These are phyloP conservation scores for Novumbra hubbsi DNA, from an alignment of 2,797 vertebrate genomes.

Conservation along the genomic window DNA sequence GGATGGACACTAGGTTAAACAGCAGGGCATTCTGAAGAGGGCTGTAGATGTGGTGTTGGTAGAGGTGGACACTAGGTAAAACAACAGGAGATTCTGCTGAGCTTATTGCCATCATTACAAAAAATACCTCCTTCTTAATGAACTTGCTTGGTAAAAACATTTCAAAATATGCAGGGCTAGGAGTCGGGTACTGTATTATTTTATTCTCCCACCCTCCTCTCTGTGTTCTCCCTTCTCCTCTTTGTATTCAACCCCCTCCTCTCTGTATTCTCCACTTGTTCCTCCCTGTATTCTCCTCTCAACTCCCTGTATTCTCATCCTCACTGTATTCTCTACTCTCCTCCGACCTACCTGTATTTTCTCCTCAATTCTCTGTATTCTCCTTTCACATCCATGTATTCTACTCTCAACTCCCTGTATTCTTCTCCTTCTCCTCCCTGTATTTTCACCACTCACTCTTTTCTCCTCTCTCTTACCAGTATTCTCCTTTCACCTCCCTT, in stretches of 20 bases:
- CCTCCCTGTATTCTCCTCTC: not conserved
- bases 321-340: not conserved
- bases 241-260: not conserved
- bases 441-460: no score
- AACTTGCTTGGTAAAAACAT: no score
- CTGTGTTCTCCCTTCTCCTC: not conserved
- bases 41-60: not conserved
- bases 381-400: no score
- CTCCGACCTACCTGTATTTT: not conserved
- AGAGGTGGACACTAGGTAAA: not conserved
- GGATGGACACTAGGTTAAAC: not conserved
- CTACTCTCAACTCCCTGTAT: no score
- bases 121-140: no score
- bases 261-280: not conserved
- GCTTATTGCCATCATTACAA: no score
- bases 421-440: no score
- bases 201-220: not conserved
- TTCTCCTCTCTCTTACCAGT: not conserved
- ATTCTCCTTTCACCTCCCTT: not conserved
- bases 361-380: no score
- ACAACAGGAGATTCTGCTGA: not conserved
- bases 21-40: not conserved
- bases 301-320: not conserved
- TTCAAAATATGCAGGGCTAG: not conserved
- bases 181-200: not conserved